Conservation (phyloP, 64 coral and sea anemone species). For the Stichodactyla mertensii region DNA sequence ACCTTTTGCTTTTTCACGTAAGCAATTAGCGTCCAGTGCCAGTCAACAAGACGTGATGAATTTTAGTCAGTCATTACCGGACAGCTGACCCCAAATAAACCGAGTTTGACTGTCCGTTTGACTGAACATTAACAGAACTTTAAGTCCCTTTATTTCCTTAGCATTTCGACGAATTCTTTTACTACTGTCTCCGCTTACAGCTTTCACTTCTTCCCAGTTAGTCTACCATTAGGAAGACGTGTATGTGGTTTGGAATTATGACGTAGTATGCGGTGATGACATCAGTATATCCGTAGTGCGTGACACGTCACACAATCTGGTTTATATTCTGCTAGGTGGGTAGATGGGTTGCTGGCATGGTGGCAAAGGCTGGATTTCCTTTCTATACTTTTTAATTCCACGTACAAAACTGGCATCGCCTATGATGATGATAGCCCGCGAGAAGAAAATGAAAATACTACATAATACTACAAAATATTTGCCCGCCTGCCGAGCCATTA, state of each 20-base stretch:
- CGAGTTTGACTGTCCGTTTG: too few species aligned
- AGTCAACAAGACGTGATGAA: neutral
- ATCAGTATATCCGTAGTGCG: neutral
- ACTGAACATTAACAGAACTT: too few species aligned
- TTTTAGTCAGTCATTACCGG: neutral
- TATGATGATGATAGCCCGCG: neutral
- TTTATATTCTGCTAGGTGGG: neutral
- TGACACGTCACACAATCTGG: too few species aligned
- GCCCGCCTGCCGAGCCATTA: too few species aligned
- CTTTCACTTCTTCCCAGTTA: neutral
- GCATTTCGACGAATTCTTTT: neutral
- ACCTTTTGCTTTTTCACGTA: neutral
- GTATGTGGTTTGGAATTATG: neutral
- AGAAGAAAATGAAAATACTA: neutral
- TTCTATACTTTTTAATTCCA: neutral
- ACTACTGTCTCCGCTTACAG: neutral
- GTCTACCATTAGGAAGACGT: neutral
- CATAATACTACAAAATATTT: too few species aligned
- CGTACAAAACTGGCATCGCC: neutral
- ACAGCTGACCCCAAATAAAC: too few species aligned
- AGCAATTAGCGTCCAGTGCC: neutral
- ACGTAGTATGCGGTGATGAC: neutral
- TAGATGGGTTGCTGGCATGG: neutral
- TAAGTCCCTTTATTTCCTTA: too few species aligned
- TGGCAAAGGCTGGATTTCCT: neutral